Evolutionary conservation across 2,888 invertebrate genomes (phyloP), one percentile per base, ranked within the genome.

Genomic region (Hipparchia semele): DNA sequence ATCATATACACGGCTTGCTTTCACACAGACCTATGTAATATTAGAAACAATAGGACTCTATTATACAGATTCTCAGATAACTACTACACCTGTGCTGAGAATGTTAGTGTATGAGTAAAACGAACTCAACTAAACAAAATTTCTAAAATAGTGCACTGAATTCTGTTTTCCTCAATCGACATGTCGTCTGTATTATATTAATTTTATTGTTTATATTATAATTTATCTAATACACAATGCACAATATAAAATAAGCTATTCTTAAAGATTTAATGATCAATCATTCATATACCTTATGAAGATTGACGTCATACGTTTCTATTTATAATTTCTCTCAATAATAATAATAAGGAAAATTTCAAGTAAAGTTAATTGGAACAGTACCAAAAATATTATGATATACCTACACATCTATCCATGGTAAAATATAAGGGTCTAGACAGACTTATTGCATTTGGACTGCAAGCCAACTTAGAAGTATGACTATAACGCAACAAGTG

Each of bases 251-350:
- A 46, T 12, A n/a, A 10, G 10, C 12, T 65, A 65, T 65, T 65
- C 53, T 51, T 33, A 33, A 65, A 65, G 23, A 51, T 51, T 23
- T 23, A 23, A 65, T 12, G 23, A 51, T 65, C 64, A 65, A 9
- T 65, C 64, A 51, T 64, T 65, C 64, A 51, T 64, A 51, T 1
- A 7, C 23, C 10, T 7, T n/a, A 10, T 64, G 49, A 45, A 8
- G 49, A n/a, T 13, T 64, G 64, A 64, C 64, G 64, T 64, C 49
- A 64, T 13, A 13, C 7, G n/a, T 46, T 46, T 46, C 49, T 65
- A 65, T 65, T 65, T 65, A 51, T 65, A 13, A 53, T 65, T 23
- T 23, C 33, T 8, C 13, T 62, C 46, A 10, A 59, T 33, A 23
- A 59, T 59, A 59, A 51, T 51, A 6, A 46, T 23, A 51, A 12